phyloP scores from a whole-genome alignment of 2,113 vertebrate genomes.

The Donacobius atricapilla region DNA sequence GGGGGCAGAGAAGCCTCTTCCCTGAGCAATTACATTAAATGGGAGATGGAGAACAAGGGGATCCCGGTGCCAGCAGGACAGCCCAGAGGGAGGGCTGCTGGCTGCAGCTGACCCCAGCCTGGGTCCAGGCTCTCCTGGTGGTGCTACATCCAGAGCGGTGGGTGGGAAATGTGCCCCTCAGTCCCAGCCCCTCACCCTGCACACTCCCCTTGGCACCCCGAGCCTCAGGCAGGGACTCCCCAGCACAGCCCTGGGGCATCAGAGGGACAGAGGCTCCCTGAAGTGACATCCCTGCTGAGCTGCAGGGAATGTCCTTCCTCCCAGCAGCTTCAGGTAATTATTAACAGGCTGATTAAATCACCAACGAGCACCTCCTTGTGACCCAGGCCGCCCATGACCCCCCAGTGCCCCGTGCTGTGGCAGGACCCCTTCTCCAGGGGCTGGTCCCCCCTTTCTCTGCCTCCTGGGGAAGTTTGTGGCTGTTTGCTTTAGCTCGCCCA shows the following conservation, averaged over 20 bases:
- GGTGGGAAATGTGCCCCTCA: neutral
- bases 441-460: neutral
- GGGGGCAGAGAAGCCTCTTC: neutral
- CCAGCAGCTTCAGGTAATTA: neutral
- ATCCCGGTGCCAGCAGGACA: accelerated
- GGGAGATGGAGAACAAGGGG: neutral
- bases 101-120: neutral
- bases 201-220: accelerated
- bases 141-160: neutral
- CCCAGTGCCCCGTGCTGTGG: neutral
- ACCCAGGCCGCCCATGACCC: neutral
- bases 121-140: accelerated
- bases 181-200: neutral
- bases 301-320: neutral
- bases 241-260: accelerated
- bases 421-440: neutral
- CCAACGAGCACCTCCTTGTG: neutral
- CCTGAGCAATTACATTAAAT: accelerated
- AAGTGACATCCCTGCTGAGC: neutral
- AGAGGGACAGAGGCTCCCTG: neutral
- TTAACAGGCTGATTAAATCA: slow-evolving; percentile 43
- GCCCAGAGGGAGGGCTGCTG: neutral
- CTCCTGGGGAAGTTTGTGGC: neutral
- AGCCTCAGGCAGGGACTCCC: neutral
- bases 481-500: neutral